phyloP scores from a whole-genome alignment of 2,888 invertebrate genomes.

The Synanthedon vespiformis region DNA sequence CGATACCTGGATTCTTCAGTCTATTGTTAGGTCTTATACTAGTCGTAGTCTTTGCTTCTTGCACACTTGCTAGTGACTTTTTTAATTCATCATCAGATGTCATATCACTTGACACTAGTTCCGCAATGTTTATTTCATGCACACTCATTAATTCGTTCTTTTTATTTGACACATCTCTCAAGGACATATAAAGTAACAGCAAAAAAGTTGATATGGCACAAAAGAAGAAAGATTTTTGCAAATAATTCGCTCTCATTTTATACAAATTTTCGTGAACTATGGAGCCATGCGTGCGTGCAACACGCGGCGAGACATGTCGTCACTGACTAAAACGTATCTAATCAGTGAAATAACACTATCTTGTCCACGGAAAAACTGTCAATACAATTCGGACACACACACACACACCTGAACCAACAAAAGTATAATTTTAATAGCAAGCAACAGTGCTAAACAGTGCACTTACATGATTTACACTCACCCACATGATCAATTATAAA shows the following conservation, averaged over 20 bases:
- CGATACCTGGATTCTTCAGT: too few relatives aligned
- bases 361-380: neutral
- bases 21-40: too few relatives aligned
- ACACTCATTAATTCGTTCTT: neutral
- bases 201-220: neutral
- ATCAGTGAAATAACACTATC: neutral
- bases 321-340: neutral
- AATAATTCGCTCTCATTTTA: neutral
- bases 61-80: neutral
- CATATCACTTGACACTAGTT: neutral
- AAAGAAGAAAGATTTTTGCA: neutral
- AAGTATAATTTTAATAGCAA: too few relatives aligned
- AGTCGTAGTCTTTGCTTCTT: too few relatives aligned
- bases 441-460: too few relatives aligned
- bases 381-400: neutral
- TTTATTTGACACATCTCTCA: neutral
- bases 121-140: neutral
- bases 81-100: neutral
- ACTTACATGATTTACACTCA: too few relatives aligned
- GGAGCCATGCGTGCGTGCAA: neutral
- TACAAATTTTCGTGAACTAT: neutral
- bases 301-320: neutral
- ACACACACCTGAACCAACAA: neutral
- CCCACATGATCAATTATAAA: too few relatives aligned
- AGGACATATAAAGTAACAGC: neutral